Conservation (phyloP, 1,140 invertebrate genomes). For the Drosophila rhopaloa region DNA sequence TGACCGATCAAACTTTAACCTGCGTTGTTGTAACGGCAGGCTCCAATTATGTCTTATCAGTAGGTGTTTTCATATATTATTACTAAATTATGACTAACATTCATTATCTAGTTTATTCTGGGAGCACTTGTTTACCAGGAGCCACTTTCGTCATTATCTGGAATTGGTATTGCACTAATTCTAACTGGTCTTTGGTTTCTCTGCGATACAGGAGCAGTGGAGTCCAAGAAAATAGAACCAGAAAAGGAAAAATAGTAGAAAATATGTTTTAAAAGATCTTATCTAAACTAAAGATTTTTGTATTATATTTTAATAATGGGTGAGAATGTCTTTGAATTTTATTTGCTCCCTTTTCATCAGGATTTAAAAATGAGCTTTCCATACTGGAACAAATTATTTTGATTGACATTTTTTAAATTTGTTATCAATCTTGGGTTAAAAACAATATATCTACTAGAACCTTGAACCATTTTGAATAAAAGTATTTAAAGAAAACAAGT, state of each 20-base stretch:
- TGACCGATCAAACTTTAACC: slow-evolving; percentile 86
- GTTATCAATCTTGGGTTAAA: too few species aligned
- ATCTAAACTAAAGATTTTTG: neutral
- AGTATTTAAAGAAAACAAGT: slow-evolving; percentile 8
- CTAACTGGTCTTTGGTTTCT: slow-evolving; percentile 73
- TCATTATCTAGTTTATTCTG: slow-evolving; percentile 61
- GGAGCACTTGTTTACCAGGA: slow-evolving; percentile 64
- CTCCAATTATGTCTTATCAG: slow-evolving; percentile 87
- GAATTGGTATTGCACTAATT: slow-evolving; percentile 65
- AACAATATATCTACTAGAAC: too few species aligned
- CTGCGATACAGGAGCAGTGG: slow-evolving; percentile 34
- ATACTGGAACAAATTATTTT: too few species aligned
- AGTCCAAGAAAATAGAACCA: neutral
- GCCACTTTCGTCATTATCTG: slow-evolving; percentile 56
- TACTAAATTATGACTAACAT: neutral
- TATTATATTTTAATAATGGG: neutral
- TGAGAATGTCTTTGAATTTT: too few species aligned
- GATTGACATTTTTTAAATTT: too few species aligned
- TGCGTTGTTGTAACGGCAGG: slow-evolving; percentile 86
- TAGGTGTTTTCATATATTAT: slow-evolving; percentile 38
- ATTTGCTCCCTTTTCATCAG: neutral
- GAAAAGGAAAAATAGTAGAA: slow-evolving; percentile 15
- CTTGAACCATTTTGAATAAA: too few species aligned
- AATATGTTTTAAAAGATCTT: neutral
- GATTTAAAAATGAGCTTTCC: too few species aligned